Evolutionary conservation across 2,113 vertebrate genomes (phyloP).

Genomic region (Rhinolophus sinicus): DNA sequence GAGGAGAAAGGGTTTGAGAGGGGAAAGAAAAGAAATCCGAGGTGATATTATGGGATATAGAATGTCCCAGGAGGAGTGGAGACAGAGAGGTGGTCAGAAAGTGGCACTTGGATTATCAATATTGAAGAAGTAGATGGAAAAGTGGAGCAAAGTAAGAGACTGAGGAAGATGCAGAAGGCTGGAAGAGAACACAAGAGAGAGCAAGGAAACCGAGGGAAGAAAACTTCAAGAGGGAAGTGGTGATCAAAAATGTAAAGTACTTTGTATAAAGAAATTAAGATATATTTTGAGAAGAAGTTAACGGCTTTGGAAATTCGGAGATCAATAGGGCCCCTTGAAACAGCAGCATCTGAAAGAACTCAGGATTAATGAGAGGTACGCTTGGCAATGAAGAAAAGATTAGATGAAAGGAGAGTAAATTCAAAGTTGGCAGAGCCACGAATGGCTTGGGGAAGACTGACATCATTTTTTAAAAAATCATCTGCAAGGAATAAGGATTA

Average conservation of each 20-base stretch:
- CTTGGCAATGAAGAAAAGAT: not conserved
- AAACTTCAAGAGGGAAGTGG: constrained; percentile 12
- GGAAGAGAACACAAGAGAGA: not conserved
- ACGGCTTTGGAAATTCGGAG: not conserved
- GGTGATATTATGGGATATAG: not conserved
- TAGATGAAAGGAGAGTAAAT: not conserved
- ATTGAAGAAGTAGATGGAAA: not conserved
- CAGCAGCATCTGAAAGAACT: not conserved
- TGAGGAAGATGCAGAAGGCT: not conserved
- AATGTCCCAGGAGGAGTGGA: not conserved
- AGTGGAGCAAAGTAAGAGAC: not conserved
- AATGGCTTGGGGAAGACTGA: not conserved
- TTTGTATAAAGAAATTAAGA: not conserved
- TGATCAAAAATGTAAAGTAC: not conserved
- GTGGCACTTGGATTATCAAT: not conserved
- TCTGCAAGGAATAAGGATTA: not conserved
- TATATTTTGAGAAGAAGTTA: not conserved
- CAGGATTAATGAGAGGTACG: not conserved
- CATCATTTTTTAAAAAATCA: not conserved
- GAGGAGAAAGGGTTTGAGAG: not conserved
- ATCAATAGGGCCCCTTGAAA: not conserved
- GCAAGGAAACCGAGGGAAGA: not conserved
- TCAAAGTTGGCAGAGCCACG: not conserved
- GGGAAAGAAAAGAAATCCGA: not conserved
- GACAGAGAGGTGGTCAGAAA: not conserved